Percentiles rank a stretch among this genome's conserved stretches.
These are phyloP conservation scores for Pipra filicauda DNA, from an alignment of 2,113 vertebrate species.

Conservation along the genomic window DNA sequence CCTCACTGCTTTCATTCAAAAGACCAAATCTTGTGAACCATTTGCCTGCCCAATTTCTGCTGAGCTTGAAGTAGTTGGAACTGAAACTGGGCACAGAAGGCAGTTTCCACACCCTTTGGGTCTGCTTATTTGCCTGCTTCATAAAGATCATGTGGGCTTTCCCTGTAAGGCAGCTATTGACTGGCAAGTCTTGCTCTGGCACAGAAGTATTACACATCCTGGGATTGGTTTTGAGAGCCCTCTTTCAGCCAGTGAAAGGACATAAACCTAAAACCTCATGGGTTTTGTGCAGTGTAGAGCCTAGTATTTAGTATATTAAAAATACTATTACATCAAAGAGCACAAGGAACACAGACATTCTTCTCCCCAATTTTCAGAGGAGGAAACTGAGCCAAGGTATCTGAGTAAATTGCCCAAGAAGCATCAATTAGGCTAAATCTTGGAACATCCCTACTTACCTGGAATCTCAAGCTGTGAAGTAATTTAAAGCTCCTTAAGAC, in stretches of 20 bases:
- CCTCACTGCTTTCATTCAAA: neutral
- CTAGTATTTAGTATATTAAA: neutral
- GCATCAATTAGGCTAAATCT: neutral
- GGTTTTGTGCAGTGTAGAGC: neutral
- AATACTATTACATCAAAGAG: neutral
- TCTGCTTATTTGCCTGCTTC: neutral
- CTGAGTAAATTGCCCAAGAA: neutral
- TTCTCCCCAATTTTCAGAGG: neutral
- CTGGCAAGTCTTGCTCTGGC: neutral
- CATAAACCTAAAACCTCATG: neutral
- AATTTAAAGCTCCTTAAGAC: neutral
- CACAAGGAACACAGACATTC: neutral
- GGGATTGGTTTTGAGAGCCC: neutral
- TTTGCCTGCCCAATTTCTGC: neutral
- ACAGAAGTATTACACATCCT: neutral
- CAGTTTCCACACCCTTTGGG: neutral
- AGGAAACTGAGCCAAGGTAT: neutral
- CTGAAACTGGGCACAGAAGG: neutral
- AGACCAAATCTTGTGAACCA: neutral
- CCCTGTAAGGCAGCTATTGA: neutral
- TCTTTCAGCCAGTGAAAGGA: neutral
- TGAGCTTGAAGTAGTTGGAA: neutral
- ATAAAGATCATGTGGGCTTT: neutral
- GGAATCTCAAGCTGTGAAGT: conserved; percentile 2
- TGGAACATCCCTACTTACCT: neutral